These are phyloP conservation scores for Bagarius yarrelli DNA, from an alignment of 2,113 vertebrate species.

Conservation along the genomic window DNA sequence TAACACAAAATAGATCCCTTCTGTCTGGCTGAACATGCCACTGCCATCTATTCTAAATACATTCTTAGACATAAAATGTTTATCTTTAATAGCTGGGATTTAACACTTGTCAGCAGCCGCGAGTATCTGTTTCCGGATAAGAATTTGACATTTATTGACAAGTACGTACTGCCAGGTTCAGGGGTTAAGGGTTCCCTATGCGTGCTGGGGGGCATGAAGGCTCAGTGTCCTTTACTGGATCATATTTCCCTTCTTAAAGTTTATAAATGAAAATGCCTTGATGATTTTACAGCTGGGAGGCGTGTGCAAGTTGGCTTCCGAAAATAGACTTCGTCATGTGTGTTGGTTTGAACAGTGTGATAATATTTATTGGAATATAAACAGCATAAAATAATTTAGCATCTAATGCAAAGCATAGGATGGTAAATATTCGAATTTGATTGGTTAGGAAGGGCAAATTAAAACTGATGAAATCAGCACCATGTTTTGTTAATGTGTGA, in stretches of 20 bases:
- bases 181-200: not conserved
- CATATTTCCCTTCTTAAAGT: slow-evolving; percentile 10
- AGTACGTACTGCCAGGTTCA: not conserved
- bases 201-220: not conserved
- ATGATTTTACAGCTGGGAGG: slow-evolving; percentile 1
- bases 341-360: not conserved
- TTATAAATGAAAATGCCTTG: not conserved
- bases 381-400: not conserved
- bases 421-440: not conserved
- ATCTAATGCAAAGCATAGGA: not conserved
- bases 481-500: not conserved
- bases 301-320: not conserved
- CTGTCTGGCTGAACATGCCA: not conserved
- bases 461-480: too few species aligned
- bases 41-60: not conserved
- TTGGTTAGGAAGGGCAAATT: not conserved
- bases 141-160: slow-evolving; percentile 4
- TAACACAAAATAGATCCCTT: not conserved
- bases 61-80: not conserved
- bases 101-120: not conserved
- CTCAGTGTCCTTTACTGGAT: not conserved
- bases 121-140: not conserved
- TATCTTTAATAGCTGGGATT: not conserved
- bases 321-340: not conserved
- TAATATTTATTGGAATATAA: not conserved